Conservation (phyloP, 30 jellyfish, hydroid and myxozoan species). For the Chrysaora quinquecirrha region DNA sequence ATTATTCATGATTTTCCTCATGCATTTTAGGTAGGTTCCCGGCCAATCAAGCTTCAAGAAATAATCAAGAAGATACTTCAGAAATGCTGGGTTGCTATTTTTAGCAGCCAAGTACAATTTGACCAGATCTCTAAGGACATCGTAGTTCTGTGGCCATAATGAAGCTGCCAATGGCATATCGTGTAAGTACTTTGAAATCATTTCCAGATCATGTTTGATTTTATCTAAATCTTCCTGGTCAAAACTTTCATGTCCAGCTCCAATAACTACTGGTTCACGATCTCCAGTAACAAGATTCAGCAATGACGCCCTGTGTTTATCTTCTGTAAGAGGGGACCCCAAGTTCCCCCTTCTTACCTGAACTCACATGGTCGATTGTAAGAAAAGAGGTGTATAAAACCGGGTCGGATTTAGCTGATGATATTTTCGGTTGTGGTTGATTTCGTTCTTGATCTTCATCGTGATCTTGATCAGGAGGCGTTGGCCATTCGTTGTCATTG, state of each 20-base stretch:
- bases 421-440: neutral
- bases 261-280: constrained; percentile 21
- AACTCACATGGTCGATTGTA: constrained; percentile 69
- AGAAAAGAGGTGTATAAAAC: constrained; percentile 64
- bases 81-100: constrained; percentile 27
- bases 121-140: constrained; percentile 74
- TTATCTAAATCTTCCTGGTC: constrained; percentile 64
- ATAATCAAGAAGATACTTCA: constrained; percentile 48
- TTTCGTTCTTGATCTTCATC: too few species aligned
- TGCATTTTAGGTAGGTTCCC: constrained; percentile 60
- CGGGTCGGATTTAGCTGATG: constrained; percentile 7
- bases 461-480: too few species aligned
- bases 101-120: constrained; percentile 61
- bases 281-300: constrained; percentile 47
- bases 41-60: constrained; percentile 87
- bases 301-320: constrained; percentile 62
- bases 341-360: constrained; percentile 11
- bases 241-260: constrained; percentile 1
- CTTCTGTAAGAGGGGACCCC: too few species aligned
- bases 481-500: constrained; percentile 23
- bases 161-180: constrained; percentile 74
- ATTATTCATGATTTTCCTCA: constrained; percentile 53
- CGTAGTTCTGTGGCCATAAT: constrained; percentile 74
- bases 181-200: constrained; percentile 65
- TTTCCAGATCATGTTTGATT: constrained; percentile 54